These are phyloP conservation scores for Lysandra coridon DNA, from an alignment of 2,888 invertebrate species.

Conservation along the genomic window DNA sequence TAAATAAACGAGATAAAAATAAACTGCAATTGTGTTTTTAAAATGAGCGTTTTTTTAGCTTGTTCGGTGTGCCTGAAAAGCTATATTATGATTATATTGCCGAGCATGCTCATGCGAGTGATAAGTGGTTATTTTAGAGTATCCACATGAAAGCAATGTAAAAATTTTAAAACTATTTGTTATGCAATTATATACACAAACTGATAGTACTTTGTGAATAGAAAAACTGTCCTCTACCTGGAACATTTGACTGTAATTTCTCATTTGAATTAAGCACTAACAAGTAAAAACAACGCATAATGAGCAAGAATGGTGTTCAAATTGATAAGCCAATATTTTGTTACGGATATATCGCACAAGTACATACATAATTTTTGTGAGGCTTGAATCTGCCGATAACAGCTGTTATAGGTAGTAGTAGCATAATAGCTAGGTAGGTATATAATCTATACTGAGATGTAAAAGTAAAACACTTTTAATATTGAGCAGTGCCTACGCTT, in stretches of 20 bases:
- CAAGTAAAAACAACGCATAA: too few species aligned
- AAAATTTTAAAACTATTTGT: background rate
- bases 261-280: background rate
- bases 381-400: too few species aligned
- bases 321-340: too few species aligned
- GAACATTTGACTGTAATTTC: background rate
- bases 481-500: too few species aligned
- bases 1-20: background rate
- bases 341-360: too few species aligned
- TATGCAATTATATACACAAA: background rate
- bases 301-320: too few species aligned
- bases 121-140: background rate
- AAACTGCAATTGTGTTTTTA: background rate
- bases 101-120: conserved; percentile 1
- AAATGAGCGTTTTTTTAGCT: background rate
- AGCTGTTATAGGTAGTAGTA: too few species aligned
- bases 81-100: background rate
- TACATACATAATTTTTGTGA: too few species aligned
- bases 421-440: too few species aligned
- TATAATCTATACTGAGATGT: too few species aligned
- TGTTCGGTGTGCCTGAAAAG: background rate
- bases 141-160: background rate
- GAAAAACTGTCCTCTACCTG: background rate
- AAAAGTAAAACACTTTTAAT: too few species aligned
- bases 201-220: background rate